A percentile compares a stretch with the other conserved stretches of the same genome.
phyloP scores from a whole-genome alignment of 2,113 vertebrate species.

The Ammospiza nelsoni region DNA sequence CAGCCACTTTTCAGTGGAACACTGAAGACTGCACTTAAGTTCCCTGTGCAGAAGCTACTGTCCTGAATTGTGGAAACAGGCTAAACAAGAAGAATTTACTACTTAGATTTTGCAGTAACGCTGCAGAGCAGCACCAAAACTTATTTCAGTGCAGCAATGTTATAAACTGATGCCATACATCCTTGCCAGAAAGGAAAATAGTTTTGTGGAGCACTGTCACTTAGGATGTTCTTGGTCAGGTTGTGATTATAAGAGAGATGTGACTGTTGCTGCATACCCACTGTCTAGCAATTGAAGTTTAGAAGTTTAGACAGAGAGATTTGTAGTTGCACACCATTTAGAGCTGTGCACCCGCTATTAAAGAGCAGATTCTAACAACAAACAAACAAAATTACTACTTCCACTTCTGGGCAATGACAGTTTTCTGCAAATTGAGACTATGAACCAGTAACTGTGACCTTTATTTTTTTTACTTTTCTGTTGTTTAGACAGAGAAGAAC shows the following conservation, averaged over 20 bases:
- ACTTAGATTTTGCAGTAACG: background rate
- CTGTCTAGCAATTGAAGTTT: background rate
- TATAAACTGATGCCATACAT: accelerated
- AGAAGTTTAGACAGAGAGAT: background rate
- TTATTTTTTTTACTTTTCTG: background rate
- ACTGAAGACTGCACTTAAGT: background rate
- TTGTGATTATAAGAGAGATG: background rate
- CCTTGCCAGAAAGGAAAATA: background rate
- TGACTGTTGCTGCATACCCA: background rate
- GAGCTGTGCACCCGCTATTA: background rate
- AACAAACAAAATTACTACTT: background rate
- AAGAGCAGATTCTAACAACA: background rate
- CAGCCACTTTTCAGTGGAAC: too few species aligned
- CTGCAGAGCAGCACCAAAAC: background rate
- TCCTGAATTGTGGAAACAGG: background rate
- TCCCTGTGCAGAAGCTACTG: background rate
- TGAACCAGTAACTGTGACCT: background rate
- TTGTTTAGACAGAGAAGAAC: background rate
- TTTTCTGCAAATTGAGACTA: background rate
- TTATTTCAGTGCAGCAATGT: background rate
- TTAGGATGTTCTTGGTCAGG: background rate
- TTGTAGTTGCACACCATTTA: background rate
- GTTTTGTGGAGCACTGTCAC: background rate
- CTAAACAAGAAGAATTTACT: background rate
- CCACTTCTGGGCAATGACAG: background rate